Evolutionary conservation across 2,888 invertebrate genomes (phyloP).

Genomic region (Molorchus minor): DNA sequence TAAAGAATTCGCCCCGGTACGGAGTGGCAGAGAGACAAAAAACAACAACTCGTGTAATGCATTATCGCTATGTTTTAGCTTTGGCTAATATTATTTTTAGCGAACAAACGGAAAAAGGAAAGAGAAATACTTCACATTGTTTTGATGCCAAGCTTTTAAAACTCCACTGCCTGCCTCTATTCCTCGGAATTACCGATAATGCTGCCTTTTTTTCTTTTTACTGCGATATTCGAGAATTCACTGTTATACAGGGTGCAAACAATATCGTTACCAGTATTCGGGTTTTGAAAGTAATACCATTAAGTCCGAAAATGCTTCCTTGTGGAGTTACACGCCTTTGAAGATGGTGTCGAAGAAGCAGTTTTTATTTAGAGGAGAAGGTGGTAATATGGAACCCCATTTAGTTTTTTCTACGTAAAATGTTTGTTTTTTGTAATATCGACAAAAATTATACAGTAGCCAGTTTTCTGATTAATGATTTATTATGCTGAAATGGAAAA

Average conservation of each 20-base stretch:
- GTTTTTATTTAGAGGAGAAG: too few relatives aligned
- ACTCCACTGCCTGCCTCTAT: slow-evolving; percentile 40
- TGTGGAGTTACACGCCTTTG: too few relatives aligned
- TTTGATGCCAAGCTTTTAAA: slow-evolving; percentile 59
- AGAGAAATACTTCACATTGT: slow-evolving; percentile 56
- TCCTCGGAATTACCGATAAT: slow-evolving; percentile 40
- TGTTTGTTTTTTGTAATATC: too few relatives aligned
- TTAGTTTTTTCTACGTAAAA: too few relatives aligned
- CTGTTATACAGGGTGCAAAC: slow-evolving; percentile 17
- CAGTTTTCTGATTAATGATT: too few relatives aligned
- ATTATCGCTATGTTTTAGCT: slow-evolving; percentile 54
- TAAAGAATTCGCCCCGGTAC: slow-evolving; percentile 52
- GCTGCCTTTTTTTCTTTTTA: slow-evolving; percentile 30
- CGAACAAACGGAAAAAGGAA: slow-evolving; percentile 53
- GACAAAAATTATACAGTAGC: too few relatives aligned
- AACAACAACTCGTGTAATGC: slow-evolving; percentile 54
- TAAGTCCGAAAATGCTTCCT: too few relatives aligned
- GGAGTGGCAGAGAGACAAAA: slow-evolving; percentile 46
- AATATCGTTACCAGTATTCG: too few relatives aligned
- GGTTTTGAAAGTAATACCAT: too few relatives aligned
- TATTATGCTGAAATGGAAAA: too few relatives aligned
- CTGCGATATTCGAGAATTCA: slow-evolving; percentile 29
- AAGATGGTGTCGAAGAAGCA: too few relatives aligned
- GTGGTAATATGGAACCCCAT: too few relatives aligned
- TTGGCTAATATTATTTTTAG: slow-evolving; percentile 61